These are phyloP conservation scores for Pandemis corylana DNA, from an alignment of 2,888 invertebrate species.

Conservation along the genomic window DNA sequence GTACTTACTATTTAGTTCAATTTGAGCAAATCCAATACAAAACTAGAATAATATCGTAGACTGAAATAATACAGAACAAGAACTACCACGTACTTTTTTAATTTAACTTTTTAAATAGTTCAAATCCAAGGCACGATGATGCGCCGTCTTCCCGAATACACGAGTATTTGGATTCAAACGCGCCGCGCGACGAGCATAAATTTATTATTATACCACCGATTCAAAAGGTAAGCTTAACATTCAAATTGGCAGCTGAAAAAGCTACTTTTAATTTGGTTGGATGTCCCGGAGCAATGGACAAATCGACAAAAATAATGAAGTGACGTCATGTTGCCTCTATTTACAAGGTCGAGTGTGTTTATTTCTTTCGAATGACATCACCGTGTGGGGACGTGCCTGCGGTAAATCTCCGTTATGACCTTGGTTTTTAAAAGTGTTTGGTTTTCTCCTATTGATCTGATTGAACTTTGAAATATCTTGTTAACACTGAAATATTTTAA, in stretches of 20 bases:
- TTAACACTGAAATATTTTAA: too few relatives aligned
- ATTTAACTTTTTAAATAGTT: not conserved
- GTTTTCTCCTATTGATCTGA: not conserved
- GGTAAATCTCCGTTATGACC: constrained; percentile 18
- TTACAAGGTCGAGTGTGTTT: constrained; percentile 58
- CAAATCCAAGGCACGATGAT: not conserved
- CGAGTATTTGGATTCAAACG: constrained; percentile 39
- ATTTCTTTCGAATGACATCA: constrained; percentile 47
- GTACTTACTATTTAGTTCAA: constrained; percentile 9
- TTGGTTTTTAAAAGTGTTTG: not conserved
- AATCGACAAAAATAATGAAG: constrained; percentile 69
- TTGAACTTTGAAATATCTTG: too few relatives aligned
- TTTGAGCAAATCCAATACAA: constrained; percentile 12
- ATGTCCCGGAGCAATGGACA: constrained; percentile 49
- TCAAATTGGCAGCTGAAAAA: not conserved
- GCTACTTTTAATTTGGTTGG: constrained; percentile 48
- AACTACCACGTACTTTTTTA: not conserved
- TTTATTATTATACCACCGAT: constrained; percentile 27
- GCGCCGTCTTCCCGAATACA: constrained; percentile 15
- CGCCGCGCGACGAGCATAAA: constrained; percentile 33
- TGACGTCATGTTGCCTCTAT: constrained; percentile 65
- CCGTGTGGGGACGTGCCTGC: constrained; percentile 26
- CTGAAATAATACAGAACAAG: not conserved
- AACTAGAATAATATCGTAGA: not conserved
- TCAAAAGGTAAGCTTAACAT: not conserved